Evolutionary conservation across 2,888 invertebrate genomes (phyloP).

Genomic region (Prenolepis imparis): DNA sequence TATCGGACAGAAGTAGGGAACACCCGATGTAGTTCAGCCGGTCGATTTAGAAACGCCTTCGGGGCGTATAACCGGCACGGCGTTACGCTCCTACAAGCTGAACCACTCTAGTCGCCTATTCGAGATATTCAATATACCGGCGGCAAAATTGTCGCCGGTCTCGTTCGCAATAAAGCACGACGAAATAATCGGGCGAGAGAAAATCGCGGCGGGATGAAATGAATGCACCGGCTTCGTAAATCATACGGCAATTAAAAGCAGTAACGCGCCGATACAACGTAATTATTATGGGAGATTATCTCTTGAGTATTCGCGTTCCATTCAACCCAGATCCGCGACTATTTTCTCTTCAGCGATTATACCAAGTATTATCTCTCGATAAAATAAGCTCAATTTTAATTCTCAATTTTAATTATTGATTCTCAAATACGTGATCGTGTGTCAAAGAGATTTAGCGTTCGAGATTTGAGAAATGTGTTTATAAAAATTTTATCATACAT

Average conservation of each 20-base stretch:
- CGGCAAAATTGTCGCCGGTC: conserved; percentile 64
- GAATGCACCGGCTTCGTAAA: conserved; percentile 15
- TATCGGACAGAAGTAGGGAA: conserved; percentile 57
- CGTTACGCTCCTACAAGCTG: conserved; percentile 51
- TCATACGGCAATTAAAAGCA: conserved; percentile 57
- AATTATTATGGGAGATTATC: conserved; percentile 52
- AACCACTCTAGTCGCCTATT: conserved; percentile 55
- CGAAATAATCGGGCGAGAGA: conserved; percentile 76
- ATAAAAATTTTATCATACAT: neutral
- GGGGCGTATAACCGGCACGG: conserved; percentile 43
- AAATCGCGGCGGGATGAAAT: conserved; percentile 70
- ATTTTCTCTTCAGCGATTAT: neutral
- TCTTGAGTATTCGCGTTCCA: neutral
- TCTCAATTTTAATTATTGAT: neutral
- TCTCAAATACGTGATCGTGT: neutral
- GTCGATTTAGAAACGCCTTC: conserved; percentile 55
- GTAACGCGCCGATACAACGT: conserved; percentile 41
- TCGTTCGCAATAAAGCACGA: conserved; percentile 68
- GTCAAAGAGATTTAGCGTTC: neutral
- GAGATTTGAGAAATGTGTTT: neutral
- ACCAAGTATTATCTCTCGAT: neutral
- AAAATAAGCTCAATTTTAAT: neutral
- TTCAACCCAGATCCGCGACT: neutral
- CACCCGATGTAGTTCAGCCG: conserved; percentile 54
- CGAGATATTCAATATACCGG: conserved; percentile 74